Conservation (phyloP, 2,113 vertebrate species). For the Myotis brandtii region DNA sequence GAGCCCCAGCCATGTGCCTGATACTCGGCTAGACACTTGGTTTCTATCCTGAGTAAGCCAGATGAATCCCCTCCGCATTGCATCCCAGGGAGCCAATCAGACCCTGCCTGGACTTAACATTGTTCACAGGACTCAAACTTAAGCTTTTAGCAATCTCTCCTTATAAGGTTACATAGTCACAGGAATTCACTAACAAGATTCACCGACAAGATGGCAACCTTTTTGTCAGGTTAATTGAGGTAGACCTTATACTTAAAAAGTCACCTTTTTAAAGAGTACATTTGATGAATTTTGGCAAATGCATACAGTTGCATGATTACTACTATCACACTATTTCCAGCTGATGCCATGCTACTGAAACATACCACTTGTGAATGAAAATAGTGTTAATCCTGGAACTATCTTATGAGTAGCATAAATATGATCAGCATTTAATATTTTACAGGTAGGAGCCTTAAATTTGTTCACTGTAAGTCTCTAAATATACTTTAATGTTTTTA, state of each 20-base stretch:
- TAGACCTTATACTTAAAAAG: background rate
- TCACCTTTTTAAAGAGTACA: background rate
- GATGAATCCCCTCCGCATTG: too few species aligned
- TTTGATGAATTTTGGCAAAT: background rate
- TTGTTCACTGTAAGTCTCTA: background rate
- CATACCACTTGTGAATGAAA: background rate
- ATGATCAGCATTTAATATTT: background rate
- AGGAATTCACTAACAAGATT: background rate
- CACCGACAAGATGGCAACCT: background rate
- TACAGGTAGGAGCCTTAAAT: conserved; percentile 7
- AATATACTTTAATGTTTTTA: background rate
- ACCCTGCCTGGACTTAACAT: background rate
- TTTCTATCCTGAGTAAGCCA: background rate
- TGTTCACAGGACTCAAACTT: background rate
- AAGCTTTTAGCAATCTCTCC: background rate
- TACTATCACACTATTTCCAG: background rate
- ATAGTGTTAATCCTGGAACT: background rate
- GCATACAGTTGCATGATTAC: background rate
- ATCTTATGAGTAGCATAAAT: background rate
- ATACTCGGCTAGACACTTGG: background rate
- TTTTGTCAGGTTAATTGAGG: background rate
- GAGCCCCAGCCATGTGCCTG: background rate
- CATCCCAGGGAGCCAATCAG: background rate
- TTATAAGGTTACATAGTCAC: background rate
- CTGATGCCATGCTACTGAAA: background rate